These are phyloP conservation scores for Prunella fulvescens DNA, from an alignment of 2,113 vertebrate species.

Conservation along the genomic window DNA sequence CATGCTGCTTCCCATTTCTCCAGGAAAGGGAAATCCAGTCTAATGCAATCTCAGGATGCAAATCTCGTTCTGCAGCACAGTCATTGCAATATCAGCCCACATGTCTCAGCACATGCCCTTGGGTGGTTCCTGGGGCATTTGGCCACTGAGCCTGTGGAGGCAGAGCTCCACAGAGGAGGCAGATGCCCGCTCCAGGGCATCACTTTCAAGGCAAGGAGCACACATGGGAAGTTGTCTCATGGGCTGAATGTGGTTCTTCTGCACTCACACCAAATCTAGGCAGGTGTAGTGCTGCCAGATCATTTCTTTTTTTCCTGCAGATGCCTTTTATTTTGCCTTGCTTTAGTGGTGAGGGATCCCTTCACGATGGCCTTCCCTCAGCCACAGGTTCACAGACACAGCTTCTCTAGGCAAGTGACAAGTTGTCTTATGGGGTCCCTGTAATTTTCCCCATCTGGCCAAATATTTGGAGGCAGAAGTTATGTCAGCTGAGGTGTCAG, in stretches of 20 bases:
- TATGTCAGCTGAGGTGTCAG: neutral
- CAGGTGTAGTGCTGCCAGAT: neutral
- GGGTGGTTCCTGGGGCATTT: neutral
- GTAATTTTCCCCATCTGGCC: neutral
- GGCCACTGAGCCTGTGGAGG: accelerated
- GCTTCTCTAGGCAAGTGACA: neutral
- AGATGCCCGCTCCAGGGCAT: no score
- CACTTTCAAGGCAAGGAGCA: neutral
- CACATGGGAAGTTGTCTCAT: neutral
- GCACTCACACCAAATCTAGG: neutral
- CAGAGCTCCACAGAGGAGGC: neutral
- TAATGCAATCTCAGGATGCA: neutral
- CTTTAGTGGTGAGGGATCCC: neutral
- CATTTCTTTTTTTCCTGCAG: neutral
- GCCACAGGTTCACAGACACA: neutral
- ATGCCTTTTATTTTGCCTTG: neutral
- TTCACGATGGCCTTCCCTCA: neutral
- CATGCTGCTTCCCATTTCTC: neutral
- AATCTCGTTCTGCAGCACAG: neutral
- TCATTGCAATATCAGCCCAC: neutral
- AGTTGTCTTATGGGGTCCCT: neutral
- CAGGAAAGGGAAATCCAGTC: neutral
- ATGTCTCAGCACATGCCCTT: neutral
- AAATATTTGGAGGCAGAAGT: neutral
- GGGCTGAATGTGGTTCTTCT: neutral